phyloP scores from a whole-genome alignment of 2,113 vertebrate species.

The Thinocorus orbignyianus region DNA sequence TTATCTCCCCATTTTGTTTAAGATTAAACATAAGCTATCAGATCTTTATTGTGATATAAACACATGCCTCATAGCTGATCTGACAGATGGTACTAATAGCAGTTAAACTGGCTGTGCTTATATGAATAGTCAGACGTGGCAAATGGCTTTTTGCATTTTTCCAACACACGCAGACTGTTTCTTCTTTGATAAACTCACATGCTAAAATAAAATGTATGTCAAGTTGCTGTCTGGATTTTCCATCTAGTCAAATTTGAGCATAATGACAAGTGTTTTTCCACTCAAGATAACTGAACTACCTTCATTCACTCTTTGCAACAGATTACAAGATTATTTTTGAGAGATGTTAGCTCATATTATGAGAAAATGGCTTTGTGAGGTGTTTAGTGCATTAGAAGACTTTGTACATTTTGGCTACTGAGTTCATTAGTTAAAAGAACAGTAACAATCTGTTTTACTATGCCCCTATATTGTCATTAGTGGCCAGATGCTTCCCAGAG shows the following conservation, averaged over 20 bases:
- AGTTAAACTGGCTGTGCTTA: background rate
- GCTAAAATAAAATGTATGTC: background rate
- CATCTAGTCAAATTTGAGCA: background rate
- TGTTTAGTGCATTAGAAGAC: background rate
- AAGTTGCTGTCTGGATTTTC: conserved; percentile 10
- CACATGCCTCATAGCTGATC: background rate
- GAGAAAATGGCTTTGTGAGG: background rate
- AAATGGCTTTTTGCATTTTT: conserved; percentile 24
- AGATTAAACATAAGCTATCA: background rate
- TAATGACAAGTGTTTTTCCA: background rate
- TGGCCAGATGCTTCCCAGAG: background rate
- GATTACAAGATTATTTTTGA: background rate
- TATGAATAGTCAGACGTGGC: background rate
- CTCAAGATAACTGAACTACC: background rate
- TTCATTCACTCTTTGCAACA: background rate
- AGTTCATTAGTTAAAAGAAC: background rate
- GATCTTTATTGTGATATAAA: background rate
- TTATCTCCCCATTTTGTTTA: background rate
- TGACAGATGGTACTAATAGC: conserved; percentile 22
- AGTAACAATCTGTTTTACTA: background rate
- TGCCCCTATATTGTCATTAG: background rate
- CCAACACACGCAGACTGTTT: background rate
- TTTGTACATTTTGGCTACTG: background rate
- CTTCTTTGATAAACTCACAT: background rate
- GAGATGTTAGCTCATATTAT: background rate